A percentile compares a stretch with the other conserved stretches of the same genome.
These are phyloP conservation scores for Parapristionchus giblindavisi DNA, from an alignment of 2,888 invertebrate genomes.

Conservation along the genomic window DNA sequence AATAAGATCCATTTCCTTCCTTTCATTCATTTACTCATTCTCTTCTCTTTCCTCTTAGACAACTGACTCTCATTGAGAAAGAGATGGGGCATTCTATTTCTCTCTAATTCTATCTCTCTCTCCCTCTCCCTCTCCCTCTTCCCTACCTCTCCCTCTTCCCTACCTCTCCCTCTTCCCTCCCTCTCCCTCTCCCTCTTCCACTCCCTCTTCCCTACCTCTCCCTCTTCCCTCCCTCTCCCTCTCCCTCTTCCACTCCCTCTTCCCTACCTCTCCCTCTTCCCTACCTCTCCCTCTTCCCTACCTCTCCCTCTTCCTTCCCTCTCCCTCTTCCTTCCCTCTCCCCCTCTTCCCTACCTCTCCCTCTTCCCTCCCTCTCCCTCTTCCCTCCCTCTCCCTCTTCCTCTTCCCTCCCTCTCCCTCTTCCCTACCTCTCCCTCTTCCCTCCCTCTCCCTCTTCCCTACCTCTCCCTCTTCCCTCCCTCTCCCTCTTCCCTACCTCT, in stretches of 20 bases:
- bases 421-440: background rate
- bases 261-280: background rate
- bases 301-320: constrained; percentile 4
- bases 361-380: background rate
- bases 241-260: constrained; percentile 12
- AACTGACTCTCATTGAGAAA: too few relatives aligned
- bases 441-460: background rate
- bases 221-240: constrained; percentile 16
- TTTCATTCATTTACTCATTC: too few relatives aligned
- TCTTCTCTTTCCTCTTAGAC: too few relatives aligned
- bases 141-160: constrained; percentile 6
- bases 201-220: background rate
- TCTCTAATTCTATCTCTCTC: too few relatives aligned
- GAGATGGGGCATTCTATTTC: too few relatives aligned
- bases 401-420: background rate
- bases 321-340: too few relatives aligned
- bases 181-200: background rate
- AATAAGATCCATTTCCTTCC: too few relatives aligned
- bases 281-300: background rate
- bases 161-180: too few relatives aligned
- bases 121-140: background rate
- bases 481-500: background rate
- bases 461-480: background rate
- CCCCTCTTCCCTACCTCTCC: background rate
- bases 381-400: background rate